Conservation (phyloP, 2,797 vertebrate genomes). For the Pachyuromys duprasi region DNA sequence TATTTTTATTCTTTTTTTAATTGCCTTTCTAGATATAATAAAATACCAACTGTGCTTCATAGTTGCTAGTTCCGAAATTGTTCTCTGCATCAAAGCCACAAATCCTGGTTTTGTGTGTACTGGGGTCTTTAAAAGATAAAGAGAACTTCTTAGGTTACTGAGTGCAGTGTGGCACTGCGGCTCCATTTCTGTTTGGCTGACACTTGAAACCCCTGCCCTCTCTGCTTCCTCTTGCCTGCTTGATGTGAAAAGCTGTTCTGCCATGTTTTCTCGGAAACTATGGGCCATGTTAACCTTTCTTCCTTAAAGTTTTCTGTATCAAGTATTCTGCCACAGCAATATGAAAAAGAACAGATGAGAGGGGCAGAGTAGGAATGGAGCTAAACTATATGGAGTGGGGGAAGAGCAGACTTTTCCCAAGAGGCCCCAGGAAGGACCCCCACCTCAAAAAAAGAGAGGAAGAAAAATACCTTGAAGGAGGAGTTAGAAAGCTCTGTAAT, state of each 20-base stretch:
- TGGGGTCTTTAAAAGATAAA: not conserved
- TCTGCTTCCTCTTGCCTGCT: not conserved
- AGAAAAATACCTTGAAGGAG: not conserved
- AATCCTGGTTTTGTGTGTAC: not conserved
- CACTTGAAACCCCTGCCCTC: not conserved
- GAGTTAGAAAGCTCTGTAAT: not conserved
- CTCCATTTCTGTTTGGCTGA: not conserved
- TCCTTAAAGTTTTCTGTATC: not conserved
- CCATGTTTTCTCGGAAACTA: not conserved
- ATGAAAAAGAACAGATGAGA: not conserved
- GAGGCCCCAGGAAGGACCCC: not conserved
- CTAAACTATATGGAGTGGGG: not conserved
- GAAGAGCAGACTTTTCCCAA: not conserved
- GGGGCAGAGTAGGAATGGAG: not conserved
- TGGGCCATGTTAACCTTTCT: not conserved
- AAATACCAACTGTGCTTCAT: not conserved
- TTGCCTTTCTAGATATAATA: not conserved
- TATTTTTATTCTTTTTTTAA: not conserved
- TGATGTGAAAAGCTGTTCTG: not conserved
- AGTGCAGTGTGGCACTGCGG: not conserved
- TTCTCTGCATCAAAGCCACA: not conserved
- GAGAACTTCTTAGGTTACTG: not conserved
- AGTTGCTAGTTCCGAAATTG: not conserved
- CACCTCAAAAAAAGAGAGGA: not conserved
- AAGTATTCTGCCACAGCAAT: not conserved